Evolutionary conservation across 2,888 invertebrate genomes (phyloP).

Genomic region (Odiellus spinosus): DNA sequence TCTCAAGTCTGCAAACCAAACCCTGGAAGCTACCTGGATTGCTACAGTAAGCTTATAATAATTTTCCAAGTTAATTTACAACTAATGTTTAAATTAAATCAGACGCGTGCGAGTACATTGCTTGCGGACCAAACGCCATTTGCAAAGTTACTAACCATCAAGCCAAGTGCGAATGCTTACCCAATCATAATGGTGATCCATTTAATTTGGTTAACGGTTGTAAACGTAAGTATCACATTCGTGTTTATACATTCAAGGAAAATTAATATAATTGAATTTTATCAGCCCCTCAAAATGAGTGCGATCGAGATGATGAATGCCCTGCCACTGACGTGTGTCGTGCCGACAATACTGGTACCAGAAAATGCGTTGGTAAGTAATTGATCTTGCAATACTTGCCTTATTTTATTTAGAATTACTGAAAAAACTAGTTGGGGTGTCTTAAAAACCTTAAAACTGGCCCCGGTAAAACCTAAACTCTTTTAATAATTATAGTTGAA

Average conservation of each 20-base stretch:
- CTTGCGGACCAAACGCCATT: constrained; percentile 52
- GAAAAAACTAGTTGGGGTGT: no score
- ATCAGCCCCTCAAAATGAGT: constrained; percentile 18
- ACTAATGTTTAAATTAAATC: background rate
- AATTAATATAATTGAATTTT: background rate
- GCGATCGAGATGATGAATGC: constrained; percentile 22
- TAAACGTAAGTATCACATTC: constrained; percentile 17
- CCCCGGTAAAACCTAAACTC: no score
- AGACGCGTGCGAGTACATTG: constrained; percentile 19
- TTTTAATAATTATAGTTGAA: background rate
- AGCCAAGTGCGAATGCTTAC: constrained; percentile 61
- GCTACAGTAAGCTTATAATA: constrained; percentile 14
- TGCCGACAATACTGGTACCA: constrained; percentile 21
- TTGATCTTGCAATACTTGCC: no score
- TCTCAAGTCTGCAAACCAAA: constrained; percentile 19
- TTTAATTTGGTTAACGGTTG: constrained; percentile 21
- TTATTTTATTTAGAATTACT: no score
- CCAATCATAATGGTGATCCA: constrained; percentile 50
- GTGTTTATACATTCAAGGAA: background rate
- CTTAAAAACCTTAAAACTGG: no score
- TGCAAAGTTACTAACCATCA: constrained; percentile 52
- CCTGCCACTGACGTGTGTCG: constrained; percentile 21
- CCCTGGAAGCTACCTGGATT: constrained; percentile 19
- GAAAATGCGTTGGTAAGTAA: constrained; percentile 20
- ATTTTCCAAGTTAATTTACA: background rate